Conservation (phyloP, 1,140 invertebrate species). For the Stegodyphus mimosarum region DNA sequence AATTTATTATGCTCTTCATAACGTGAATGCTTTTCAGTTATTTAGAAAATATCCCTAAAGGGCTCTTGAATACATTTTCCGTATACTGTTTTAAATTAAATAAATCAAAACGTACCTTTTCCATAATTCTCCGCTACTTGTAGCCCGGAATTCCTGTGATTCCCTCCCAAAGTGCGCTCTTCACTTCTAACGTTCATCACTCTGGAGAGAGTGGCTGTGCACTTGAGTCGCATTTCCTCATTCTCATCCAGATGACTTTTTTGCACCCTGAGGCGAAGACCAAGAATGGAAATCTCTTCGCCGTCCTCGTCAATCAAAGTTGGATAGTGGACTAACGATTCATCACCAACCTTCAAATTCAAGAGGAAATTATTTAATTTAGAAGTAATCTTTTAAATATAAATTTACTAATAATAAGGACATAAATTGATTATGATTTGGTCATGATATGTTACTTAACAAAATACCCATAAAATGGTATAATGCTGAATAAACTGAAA, state of each 20-base stretch:
- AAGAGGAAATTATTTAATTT: too few relatives aligned
- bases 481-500: not conserved
- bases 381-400: not conserved
- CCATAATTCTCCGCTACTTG: conserved; percentile 50
- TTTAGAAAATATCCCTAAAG: too few relatives aligned
- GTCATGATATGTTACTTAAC: not conserved
- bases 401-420: not conserved
- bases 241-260: conserved; percentile 78
- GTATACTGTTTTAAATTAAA: too few relatives aligned
- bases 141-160: conserved; percentile 44
- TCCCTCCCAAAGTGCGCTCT: conserved; percentile 43
- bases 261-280: conserved; percentile 77
- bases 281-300: conserved; percentile 69
- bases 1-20: too few relatives aligned
- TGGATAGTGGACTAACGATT: conserved; percentile 19
- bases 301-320: conserved; percentile 9
- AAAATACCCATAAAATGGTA: not conserved
- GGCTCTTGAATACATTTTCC: too few relatives aligned
- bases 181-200: conserved; percentile 52
- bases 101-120: conserved; percentile 21
- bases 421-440: not conserved
- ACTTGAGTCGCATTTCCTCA: conserved; percentile 68
- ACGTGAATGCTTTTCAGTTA: too few relatives aligned
- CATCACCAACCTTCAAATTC: conserved; percentile 2
- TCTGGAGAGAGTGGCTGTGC: conserved; percentile 46